Conservation (phyloP, 2,888 invertebrate species). For the Argyresthia goedartella region DNA sequence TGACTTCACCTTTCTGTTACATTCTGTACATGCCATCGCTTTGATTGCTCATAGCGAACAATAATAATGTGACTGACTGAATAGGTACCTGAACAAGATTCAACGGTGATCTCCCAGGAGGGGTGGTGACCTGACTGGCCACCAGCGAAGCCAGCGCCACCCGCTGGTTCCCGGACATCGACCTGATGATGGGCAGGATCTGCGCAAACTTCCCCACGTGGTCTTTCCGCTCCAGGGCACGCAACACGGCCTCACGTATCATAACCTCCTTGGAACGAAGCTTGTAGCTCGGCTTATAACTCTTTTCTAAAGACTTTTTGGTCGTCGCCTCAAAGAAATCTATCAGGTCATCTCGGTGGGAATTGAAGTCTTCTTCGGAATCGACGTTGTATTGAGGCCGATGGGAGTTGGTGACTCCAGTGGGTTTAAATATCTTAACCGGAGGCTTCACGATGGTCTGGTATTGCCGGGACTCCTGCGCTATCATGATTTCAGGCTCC, state of each 20-base stretch:
- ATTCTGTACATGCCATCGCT: too few species aligned
- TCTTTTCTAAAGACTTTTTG: conserved; percentile 28
- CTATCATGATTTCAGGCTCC: conserved; percentile 52
- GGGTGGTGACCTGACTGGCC: conserved; percentile 71
- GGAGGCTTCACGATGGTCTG: conserved; percentile 48
- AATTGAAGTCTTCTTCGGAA: conserved; percentile 31
- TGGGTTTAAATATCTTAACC: conserved; percentile 18
- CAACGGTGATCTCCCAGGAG: conserved; percentile 60
- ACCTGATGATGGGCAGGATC: conserved; percentile 74
- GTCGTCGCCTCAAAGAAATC: conserved; percentile 31
- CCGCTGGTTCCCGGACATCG: conserved; percentile 73
- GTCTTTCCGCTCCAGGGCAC: conserved; percentile 70
- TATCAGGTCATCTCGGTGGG: conserved; percentile 20
- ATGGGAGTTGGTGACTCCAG: conserved; percentile 55
- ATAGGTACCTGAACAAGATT: conserved; percentile 57
- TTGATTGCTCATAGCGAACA: too few species aligned
- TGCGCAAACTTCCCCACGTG: conserved; percentile 73
- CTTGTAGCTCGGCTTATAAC: conserved; percentile 34
- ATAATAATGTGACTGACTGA: background rate
- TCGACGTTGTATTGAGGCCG: conserved; percentile 58
- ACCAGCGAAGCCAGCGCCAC: conserved; percentile 74
- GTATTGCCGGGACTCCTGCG: conserved; percentile 54
- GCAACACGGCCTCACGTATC: conserved; percentile 64
- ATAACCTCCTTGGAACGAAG: conserved; percentile 51
- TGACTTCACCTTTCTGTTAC: too few species aligned